Percentiles rank a stretch among this genome's conserved stretches.
Conservation (phyloP, 2,113 vertebrate species). For the Phylloscopus trochilus region DNA sequence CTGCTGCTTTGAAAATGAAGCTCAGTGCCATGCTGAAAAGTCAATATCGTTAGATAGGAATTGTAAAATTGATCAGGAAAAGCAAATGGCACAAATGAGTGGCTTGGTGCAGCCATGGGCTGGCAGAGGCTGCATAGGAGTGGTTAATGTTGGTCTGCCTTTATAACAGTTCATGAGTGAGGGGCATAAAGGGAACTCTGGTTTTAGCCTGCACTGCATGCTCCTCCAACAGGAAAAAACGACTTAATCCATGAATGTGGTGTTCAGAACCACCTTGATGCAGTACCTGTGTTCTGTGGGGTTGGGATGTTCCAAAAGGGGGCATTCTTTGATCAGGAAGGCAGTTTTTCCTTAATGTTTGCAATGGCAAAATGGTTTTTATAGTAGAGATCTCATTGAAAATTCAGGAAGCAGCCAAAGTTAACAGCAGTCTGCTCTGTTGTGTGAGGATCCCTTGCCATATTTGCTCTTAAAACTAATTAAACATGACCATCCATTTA, state of each 20-base stretch:
- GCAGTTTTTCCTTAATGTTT: neutral
- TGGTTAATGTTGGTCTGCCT: neutral
- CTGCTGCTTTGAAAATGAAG: neutral
- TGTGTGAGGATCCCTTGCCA: slow-evolving; percentile 22
- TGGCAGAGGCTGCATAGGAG: neutral
- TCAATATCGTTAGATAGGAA: neutral
- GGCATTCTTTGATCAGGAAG: slow-evolving; percentile 29
- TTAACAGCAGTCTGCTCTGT: slow-evolving; percentile 49
- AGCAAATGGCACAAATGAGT: neutral
- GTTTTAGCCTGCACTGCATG: neutral
- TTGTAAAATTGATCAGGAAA: neutral
- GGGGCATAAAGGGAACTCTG: neutral
- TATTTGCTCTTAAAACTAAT: slow-evolving; percentile 53
- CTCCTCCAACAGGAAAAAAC: neutral
- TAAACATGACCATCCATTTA: slow-evolving; percentile 38
- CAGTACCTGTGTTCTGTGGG: rapidly evolving
- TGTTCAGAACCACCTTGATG: neutral
- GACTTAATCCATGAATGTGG: neutral
- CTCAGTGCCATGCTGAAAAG: neutral
- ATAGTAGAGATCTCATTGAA: slow-evolving; percentile 5
- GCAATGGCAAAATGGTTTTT: neutral
- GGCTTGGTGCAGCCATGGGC: neutral
- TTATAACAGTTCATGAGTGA: neutral
- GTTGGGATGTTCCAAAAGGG: neutral
- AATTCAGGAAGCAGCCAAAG: slow-evolving; percentile 51